phyloP scores from a whole-genome alignment of 2,113 vertebrate genomes.

The Cavia porcellus region DNA sequence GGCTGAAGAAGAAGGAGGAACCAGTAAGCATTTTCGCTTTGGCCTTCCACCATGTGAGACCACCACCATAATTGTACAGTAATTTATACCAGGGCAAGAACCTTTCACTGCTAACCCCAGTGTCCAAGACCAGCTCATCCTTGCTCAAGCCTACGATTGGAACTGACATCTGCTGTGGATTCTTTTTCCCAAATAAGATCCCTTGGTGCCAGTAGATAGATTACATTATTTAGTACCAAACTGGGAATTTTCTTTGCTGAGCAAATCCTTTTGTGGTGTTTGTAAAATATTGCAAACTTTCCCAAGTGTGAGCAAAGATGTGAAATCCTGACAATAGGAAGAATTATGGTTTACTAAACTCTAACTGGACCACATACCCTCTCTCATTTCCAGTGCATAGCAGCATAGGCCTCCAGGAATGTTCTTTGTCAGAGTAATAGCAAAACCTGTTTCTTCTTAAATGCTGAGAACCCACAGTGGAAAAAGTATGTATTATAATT shows the following conservation, averaged over 20 bases:
- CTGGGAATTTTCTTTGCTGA: constrained; percentile 56
- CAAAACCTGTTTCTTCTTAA: constrained; percentile 40
- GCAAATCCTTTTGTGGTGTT: constrained; percentile 56
- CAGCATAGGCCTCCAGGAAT: constrained; percentile 33
- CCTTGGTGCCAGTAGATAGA: neutral
- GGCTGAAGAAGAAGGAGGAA: too few species aligned
- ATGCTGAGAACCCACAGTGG: neutral
- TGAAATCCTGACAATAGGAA: constrained; percentile 60
- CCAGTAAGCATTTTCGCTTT: too few species aligned
- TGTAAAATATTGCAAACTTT: constrained; percentile 50
- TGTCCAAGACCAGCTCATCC: neutral
- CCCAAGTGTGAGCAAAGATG: constrained; percentile 4
- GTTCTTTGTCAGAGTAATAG: neutral
- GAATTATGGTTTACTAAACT: constrained; percentile 53
- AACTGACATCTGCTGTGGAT: neutral
- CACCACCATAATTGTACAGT: too few species aligned
- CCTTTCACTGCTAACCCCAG: neutral
- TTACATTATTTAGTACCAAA: neutral
- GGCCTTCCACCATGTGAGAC: too few species aligned
- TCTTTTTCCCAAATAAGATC: constrained; percentile 24
- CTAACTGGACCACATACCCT: neutral
- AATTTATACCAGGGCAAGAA: too few species aligned
- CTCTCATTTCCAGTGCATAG: neutral
- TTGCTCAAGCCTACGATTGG: neutral
- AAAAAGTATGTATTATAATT: neutral